These are phyloP conservation scores for Perizoma flavofasciatum DNA, from an alignment of 2,888 invertebrate genomes.

Conservation along the genomic window DNA sequence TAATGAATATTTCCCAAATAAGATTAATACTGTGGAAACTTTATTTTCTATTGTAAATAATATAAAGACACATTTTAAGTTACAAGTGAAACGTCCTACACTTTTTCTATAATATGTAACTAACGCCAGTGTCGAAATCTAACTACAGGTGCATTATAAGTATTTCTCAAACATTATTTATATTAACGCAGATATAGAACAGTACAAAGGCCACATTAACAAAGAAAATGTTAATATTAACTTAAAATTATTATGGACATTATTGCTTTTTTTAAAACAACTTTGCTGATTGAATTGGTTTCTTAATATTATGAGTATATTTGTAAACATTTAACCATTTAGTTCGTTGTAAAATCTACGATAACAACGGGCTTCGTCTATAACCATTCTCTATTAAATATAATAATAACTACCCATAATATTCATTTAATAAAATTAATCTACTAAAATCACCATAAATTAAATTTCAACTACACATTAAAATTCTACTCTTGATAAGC, in stretches of 20 bases:
- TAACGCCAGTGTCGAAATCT: slow-evolving; percentile 44
- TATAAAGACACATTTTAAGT: slow-evolving; percentile 43
- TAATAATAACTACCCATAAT: slow-evolving; percentile 43
- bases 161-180: slow-evolving; percentile 42
- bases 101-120: slow-evolving; percentile 28
- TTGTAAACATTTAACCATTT: slow-evolving; percentile 62
- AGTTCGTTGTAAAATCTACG: slow-evolving; percentile 79
- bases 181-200: slow-evolving; percentile 25
- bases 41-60: slow-evolving; percentile 32
- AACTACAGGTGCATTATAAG: slow-evolving; percentile 64
- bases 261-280: slow-evolving; percentile 46
- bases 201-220: slow-evolving; percentile 46
- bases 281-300: slow-evolving; percentile 36
- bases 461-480: slow-evolving; percentile 53
- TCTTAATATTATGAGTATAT: slow-evolving; percentile 46
- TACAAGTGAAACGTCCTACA: slow-evolving; percentile 41
- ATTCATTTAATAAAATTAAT: slow-evolving; percentile 40
- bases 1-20: slow-evolving; percentile 14
- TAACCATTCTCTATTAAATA: slow-evolving; percentile 33
- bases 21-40: slow-evolving; percentile 35
- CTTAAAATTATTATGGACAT: slow-evolving; percentile 29
- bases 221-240: slow-evolving; percentile 38
- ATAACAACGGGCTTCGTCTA: slow-evolving; percentile 64
- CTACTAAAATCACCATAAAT: slow-evolving; percentile 45
- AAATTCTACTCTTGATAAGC: slow-evolving; percentile 54